Evolutionary conservation across 1,140 invertebrate genomes (phyloP), one percentile per base, ranked within the genome.

Genomic region (Andricus grossulariae): DNA sequence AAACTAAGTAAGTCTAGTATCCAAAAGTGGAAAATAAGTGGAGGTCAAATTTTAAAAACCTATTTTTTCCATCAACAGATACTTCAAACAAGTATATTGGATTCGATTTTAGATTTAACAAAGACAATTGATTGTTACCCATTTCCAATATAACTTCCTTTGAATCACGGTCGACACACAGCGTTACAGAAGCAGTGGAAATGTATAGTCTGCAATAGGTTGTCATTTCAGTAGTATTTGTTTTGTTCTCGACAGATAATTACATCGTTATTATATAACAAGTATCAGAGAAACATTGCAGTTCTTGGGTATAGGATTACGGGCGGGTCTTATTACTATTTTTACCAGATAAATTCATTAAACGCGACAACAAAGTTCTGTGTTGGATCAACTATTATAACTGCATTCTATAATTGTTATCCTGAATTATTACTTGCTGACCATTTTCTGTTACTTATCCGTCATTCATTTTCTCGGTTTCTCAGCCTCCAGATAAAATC

Each of bases 201-300:
- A 18, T 18, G 52, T 8, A 54, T 18, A 57, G n/a, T 55, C 0
- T 45, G 10, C 39, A 45, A 45, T 45, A 45, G 54, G 18, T 54
- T 54, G 52, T 19, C 7, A 54, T 54, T 54, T 54, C 8, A 57
- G 21, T 39, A 66, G 15, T 45, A 66, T 66, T 21, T 32, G 60
- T 66, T 3, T 66, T 25, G 25, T 66, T 66, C 25, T 66, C 25
- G 16, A 10, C 39, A 60, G 8, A 66, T 32, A 66, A 66, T 66
- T 66, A 45, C 25, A 32, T 7, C 10, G 60, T 66, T 66, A 45
- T 66, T 66, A 66, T 13, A 66, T 66, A 66, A 39, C 60, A 66
- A 45, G 5, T 39, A 66, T 66, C 25, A 16, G 21, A 25, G 21
- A 39, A 66, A 66, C 5, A 10, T 45, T 39, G 7, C 60, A 55